Conservation (phyloP, 2,113 vertebrate species). For the Tympanuchus pallidicinctus region DNA sequence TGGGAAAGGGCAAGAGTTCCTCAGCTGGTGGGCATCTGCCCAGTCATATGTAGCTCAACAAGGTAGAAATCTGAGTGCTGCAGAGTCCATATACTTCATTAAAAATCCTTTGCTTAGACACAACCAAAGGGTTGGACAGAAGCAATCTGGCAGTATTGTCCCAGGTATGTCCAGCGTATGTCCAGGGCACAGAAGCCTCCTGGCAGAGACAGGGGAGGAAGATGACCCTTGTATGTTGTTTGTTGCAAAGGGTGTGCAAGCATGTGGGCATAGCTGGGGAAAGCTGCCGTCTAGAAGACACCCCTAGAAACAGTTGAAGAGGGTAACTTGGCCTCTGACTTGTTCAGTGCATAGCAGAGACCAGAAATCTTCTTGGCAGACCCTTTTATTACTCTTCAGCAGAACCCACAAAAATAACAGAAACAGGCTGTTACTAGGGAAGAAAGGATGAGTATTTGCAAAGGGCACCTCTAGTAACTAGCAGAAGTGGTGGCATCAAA, state of each 20-base stretch:
- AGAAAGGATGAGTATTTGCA: not conserved
- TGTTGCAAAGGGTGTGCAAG: not conserved
- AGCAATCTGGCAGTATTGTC: not conserved
- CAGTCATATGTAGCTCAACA: not conserved
- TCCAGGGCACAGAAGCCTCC: not conserved
- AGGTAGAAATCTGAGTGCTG: not conserved
- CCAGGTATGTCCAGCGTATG: not conserved
- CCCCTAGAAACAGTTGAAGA: not conserved
- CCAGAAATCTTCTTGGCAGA: not conserved
- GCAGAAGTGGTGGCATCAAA: not conserved
- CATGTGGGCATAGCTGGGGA: not conserved
- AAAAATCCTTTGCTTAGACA: not conserved
- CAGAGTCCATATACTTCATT: not conserved
- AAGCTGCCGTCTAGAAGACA: not conserved
- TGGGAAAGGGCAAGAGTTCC: not conserved
- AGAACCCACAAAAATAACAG: slow-evolving; percentile 18
- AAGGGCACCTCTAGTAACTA: not conserved
- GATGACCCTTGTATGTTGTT: not conserved
- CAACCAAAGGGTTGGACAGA: not conserved
- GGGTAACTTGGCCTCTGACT: not conserved
- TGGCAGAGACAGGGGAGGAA: not conserved
- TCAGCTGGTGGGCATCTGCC: not conserved
- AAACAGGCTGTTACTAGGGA: not conserved
- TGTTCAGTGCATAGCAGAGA: not conserved
- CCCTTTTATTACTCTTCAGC: not conserved